These are phyloP conservation scores for Drosophila sordidula DNA, from an alignment of 2,888 invertebrate genomes.

Conservation along the genomic window DNA sequence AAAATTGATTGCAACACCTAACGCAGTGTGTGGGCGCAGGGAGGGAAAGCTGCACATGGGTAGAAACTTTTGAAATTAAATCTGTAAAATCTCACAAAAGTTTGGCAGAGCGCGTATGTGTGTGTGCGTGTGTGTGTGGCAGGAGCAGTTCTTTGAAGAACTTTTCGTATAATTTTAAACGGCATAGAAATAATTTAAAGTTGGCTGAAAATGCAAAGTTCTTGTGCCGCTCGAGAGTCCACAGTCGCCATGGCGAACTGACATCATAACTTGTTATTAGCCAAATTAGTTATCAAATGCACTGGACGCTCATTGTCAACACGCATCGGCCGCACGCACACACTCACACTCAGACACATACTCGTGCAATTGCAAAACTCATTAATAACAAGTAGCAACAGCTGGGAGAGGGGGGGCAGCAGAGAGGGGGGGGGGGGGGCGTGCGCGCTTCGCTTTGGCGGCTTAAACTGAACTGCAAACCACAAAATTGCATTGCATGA, in stretches of 20 bases:
- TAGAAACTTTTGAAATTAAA: slow-evolving; percentile 70
- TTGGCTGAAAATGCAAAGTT: slow-evolving; percentile 42
- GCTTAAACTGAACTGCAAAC: slow-evolving; percentile 55
- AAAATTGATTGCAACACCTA: slow-evolving; percentile 69
- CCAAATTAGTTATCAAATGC: slow-evolving; percentile 62
- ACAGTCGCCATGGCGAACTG: slow-evolving; percentile 13
- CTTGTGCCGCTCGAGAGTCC: slow-evolving; percentile 8
- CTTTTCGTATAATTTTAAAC: slow-evolving; percentile 59
- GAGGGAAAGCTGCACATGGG: slow-evolving; percentile 33
- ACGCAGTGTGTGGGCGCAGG: background rate
- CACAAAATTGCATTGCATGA: slow-evolving; percentile 80
- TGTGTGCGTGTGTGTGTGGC: slow-evolving; percentile 13
- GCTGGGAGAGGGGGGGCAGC: background rate
- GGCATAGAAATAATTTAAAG: slow-evolving; percentile 55
- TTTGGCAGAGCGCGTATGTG: slow-evolving; percentile 21
- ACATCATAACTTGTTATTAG: slow-evolving; percentile 60
- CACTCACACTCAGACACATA: slow-evolving; percentile 1
- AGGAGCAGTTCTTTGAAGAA: slow-evolving; percentile 43
- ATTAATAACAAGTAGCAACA: slow-evolving; percentile 60
- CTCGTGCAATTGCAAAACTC: slow-evolving; percentile 54
- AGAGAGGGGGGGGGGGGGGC: background rate
- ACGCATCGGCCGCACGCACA: slow-evolving; percentile 12
- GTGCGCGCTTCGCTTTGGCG: slow-evolving; percentile 8
- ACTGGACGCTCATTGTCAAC: slow-evolving; percentile 40
- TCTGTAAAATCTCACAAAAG: slow-evolving; percentile 67